Percentiles rank a stretch among this genome's conserved stretches.
Evolutionary conservation across 2,888 invertebrate species (phyloP).

Genomic region (Melieria picta): DNA sequence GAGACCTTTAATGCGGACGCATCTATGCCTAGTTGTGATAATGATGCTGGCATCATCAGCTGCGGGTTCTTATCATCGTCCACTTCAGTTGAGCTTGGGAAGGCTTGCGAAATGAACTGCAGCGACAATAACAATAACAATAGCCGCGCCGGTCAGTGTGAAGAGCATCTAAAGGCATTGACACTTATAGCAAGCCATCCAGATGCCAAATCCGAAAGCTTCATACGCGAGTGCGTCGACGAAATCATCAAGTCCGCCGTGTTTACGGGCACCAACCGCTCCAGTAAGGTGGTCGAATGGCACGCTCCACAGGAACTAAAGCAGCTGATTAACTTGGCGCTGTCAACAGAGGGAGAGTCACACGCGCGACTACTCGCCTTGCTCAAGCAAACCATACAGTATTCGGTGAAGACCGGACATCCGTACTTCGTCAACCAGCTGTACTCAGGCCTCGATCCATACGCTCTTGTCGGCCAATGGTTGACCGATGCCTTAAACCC

Average conservation of each 20-base stretch:
- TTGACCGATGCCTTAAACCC: slow-evolving; percentile 86
- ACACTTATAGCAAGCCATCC: slow-evolving; percentile 70
- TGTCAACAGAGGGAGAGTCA: slow-evolving; percentile 70
- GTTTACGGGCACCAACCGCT: slow-evolving; percentile 77
- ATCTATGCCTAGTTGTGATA: slow-evolving; percentile 2
- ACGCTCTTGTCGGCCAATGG: slow-evolving; percentile 86
- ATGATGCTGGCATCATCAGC: neutral
- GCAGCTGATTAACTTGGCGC: slow-evolving; percentile 73
- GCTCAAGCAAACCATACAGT: slow-evolving; percentile 78
- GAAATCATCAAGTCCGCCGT: slow-evolving; percentile 79
- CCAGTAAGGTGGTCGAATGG: slow-evolving; percentile 84
- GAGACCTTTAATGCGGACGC: slow-evolving; percentile 36
- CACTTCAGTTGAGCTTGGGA: slow-evolving; percentile 35
- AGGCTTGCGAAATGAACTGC: neutral
- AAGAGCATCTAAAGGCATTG: slow-evolving; percentile 29
- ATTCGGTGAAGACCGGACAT: slow-evolving; percentile 90
- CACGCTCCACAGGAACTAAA: slow-evolving; percentile 78
- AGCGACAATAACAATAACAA: slow-evolving; percentile 11
- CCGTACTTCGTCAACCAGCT: slow-evolving; percentile 91
- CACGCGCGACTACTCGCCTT: slow-evolving; percentile 76
- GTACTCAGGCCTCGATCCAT: slow-evolving; percentile 86
- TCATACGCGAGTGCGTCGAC: slow-evolving; percentile 77
- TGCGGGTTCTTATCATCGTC: slow-evolving; percentile 24
- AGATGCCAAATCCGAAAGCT: slow-evolving; percentile 75
- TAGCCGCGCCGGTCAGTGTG: slow-evolving; percentile 33